phyloP scores from a whole-genome alignment of 1,140 invertebrate species.

The Microplitis mediator region DNA sequence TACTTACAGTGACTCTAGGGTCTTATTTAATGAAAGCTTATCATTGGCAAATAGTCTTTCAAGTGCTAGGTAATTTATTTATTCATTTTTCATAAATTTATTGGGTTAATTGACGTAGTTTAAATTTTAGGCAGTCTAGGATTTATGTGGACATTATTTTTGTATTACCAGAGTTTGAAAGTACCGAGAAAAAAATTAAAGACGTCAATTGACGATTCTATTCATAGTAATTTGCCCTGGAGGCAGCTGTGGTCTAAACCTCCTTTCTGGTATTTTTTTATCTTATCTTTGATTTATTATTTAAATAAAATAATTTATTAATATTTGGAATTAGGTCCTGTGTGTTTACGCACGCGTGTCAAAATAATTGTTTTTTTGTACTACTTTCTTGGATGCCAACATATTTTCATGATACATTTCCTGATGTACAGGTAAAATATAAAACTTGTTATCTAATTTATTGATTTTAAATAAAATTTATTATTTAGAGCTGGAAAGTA shows the following conservation, averaged over 20 bases:
- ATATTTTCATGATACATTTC: conserved; percentile 78
- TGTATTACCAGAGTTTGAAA: conserved; percentile 59
- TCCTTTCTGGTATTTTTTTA: conserved; percentile 63
- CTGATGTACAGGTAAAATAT: conserved; percentile 63
- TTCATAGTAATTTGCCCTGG: conserved; percentile 62
- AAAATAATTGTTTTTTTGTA: conserved; percentile 79
- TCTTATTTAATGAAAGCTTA: conserved; percentile 72
- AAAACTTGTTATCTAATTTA: too few relatives aligned
- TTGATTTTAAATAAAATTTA: conserved; percentile 20
- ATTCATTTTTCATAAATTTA: conserved; percentile 1
- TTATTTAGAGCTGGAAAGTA: conserved; percentile 67
- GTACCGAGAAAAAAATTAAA: conserved; percentile 40
- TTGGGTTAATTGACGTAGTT: background rate
- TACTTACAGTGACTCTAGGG: conserved; percentile 73
- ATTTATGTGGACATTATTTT: conserved; percentile 63
- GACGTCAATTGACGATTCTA: conserved; percentile 36
- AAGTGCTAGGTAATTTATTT: conserved; percentile 66
- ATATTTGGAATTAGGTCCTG: conserved; percentile 64
- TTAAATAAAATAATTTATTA: background rate
- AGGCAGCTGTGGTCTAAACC: conserved; percentile 64
- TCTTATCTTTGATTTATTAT: background rate
- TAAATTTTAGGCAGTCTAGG: conserved; percentile 61
- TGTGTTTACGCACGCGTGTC: conserved; percentile 74
- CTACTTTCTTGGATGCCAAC: conserved; percentile 78
- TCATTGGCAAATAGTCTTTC: conserved; percentile 73